These are phyloP conservation scores for Aethes cnicana DNA, from an alignment of 2,888 invertebrate genomes.

Conservation along the genomic window DNA sequence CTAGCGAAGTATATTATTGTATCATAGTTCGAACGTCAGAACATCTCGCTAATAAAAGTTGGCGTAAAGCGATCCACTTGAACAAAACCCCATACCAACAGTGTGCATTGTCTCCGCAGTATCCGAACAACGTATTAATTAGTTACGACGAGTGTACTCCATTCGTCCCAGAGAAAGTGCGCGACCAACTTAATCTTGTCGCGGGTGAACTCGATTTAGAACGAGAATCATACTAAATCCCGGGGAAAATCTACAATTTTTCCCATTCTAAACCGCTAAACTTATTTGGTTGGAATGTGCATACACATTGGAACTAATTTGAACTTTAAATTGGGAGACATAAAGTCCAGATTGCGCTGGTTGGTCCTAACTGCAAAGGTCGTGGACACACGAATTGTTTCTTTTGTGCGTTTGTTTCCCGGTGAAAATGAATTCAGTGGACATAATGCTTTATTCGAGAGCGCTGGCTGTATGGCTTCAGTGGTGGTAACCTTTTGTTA, in stretches of 20 bases:
- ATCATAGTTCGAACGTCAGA: too few species aligned
- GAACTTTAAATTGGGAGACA: background rate
- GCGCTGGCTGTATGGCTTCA: conserved; percentile 33
- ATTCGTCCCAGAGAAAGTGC: conserved; percentile 74
- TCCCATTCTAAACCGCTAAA: conserved; percentile 6
- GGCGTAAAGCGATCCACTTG: conserved; percentile 10
- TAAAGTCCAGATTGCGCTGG: conserved; percentile 1
- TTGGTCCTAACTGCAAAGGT: conserved; percentile 14
- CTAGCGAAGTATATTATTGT: too few species aligned
- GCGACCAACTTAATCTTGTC: conserved; percentile 41
- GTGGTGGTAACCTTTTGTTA: conserved; percentile 41
- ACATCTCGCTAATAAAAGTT: background rate
- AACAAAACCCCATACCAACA: conserved; percentile 34
- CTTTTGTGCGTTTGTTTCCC: conserved; percentile 42
- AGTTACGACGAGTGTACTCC: conserved; percentile 56
- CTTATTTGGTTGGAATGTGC: background rate
- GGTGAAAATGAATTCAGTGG: conserved; percentile 47
- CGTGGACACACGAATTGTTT: conserved; percentile 37
- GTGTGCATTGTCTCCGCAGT: conserved; percentile 39
- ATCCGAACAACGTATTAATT: conserved; percentile 61
- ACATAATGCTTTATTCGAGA: conserved; percentile 42
- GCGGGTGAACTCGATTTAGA: conserved; percentile 27
- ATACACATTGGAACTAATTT: background rate
- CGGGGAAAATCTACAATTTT: conserved; percentile 1
- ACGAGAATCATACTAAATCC: conserved; percentile 3